A percentile compares a stretch with the other conserved stretches of the same genome.
Evolutionary conservation across 2,888 invertebrate species (phyloP).

Genomic region (Sisyra nigra): DNA sequence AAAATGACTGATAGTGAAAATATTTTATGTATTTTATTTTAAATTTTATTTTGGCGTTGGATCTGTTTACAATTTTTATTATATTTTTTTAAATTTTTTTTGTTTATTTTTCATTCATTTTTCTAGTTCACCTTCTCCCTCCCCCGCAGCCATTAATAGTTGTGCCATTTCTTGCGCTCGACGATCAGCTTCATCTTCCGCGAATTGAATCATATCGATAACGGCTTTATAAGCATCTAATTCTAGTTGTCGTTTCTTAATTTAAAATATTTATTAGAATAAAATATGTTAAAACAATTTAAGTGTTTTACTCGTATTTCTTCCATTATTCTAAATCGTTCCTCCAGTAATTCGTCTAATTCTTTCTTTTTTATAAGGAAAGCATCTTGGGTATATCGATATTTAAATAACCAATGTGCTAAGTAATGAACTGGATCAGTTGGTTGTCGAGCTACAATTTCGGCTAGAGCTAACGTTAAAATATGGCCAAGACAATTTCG

Average conservation of each 20-base stretch:
- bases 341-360: slow-evolving; percentile 20
- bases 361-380: slow-evolving; percentile 20
- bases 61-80: neutral
- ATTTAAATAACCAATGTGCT: slow-evolving; percentile 32
- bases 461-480: slow-evolving; percentile 27
- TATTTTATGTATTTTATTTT: neutral
- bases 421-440: slow-evolving; percentile 31
- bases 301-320: slow-evolving; percentile 20
- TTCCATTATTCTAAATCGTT: slow-evolving; percentile 20
- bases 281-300: no score
- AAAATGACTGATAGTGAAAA: neutral
- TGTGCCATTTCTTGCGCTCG: no score
- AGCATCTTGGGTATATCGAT: slow-evolving; percentile 27
- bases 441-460: slow-evolving; percentile 28
- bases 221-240: slow-evolving; percentile 23
- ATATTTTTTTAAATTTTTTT: slow-evolving; percentile 1
- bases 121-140: neutral
- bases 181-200: slow-evolving; percentile 19
- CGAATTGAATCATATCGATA: slow-evolving; percentile 21
- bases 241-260: slow-evolving; percentile 14
- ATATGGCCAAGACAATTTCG: slow-evolving; percentile 24
- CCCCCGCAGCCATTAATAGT: no score
- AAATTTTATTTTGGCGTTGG: neutral
- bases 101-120: neutral
- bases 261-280: no score